Evolutionary conservation across 1,140 invertebrate genomes (phyloP).

Genomic region (Habropoda laboriosa): DNA sequence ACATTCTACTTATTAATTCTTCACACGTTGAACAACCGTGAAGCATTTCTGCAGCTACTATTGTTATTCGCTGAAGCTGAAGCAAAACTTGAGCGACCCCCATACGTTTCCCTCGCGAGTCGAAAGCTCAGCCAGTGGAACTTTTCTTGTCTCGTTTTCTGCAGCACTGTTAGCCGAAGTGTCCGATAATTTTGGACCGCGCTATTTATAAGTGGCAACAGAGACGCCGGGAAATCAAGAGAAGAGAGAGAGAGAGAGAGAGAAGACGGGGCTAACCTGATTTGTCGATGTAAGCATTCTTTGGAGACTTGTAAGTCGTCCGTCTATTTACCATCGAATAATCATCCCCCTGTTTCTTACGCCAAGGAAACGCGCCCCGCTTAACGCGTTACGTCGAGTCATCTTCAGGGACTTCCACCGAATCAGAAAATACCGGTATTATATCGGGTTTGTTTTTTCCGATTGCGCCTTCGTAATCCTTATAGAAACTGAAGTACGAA

Average conservation of each 20-base stretch:
- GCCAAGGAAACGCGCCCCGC: too few relatives aligned
- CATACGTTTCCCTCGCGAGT: constrained; percentile 31
- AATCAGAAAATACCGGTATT: too few relatives aligned
- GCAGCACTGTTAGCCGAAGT: constrained; percentile 62
- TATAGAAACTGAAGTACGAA: too few relatives aligned
- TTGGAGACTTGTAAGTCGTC: constrained; percentile 14
- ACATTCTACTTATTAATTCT: too few relatives aligned
- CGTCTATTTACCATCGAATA: constrained; percentile 30
- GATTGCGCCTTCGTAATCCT: too few relatives aligned
- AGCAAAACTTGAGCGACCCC: not conserved
- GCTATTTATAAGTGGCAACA: constrained; percentile 72
- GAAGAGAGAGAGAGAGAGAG: constrained; percentile 33
- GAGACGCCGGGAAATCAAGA: constrained; percentile 35
- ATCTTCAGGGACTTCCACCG: too few relatives aligned
- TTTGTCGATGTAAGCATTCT: constrained; percentile 38
- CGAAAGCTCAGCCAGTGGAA: not conserved
- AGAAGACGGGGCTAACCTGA: constrained; percentile 39
- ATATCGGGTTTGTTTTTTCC: too few relatives aligned
- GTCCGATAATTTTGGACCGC: constrained; percentile 69
- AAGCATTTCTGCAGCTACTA: too few relatives aligned
- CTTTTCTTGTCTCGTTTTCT: constrained; percentile 51
- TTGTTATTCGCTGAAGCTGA: not conserved
- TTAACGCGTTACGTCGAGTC: not conserved
- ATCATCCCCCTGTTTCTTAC: not conserved
- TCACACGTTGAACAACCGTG: too few relatives aligned